phyloP scores from a whole-genome alignment of 2,113 vertebrate genomes.

The Alethe diademata region DNA sequence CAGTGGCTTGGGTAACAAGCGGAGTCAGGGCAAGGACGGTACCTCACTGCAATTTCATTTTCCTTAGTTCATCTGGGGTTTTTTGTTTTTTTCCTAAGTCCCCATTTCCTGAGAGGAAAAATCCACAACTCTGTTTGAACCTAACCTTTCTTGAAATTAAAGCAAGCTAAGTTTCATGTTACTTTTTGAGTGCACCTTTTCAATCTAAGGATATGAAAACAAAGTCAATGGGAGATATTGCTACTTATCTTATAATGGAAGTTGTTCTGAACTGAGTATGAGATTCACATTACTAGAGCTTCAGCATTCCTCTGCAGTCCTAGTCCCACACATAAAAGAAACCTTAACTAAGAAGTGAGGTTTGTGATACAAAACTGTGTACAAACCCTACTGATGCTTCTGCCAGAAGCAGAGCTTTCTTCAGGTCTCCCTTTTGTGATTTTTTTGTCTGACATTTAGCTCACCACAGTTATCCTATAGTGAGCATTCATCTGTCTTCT shows the following conservation, averaged over 20 bases:
- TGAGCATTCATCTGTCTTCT: background rate
- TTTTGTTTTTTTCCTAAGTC: background rate
- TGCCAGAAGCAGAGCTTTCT: background rate
- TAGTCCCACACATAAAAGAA: background rate
- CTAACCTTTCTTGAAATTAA: background rate
- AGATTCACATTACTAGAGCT: background rate
- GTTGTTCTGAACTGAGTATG: background rate
- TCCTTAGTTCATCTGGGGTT: background rate
- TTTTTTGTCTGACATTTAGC: background rate
- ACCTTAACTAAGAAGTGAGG: background rate
- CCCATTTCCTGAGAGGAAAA: background rate
- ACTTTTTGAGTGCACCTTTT: background rate
- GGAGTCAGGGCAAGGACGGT: background rate
- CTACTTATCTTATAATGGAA: background rate
- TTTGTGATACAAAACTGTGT: background rate
- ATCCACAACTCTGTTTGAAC: background rate
- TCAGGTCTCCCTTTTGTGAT: background rate
- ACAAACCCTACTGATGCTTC: background rate
- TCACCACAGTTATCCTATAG: accelerated
- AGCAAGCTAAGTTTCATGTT: background rate
- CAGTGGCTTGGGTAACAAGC: background rate
- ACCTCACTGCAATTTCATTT: background rate
- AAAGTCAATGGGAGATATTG: background rate
- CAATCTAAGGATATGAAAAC: background rate
- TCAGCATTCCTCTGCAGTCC: background rate